phyloP scores from a whole-genome alignment of 1,140 invertebrate genomes.

The Onthophagus taurus region DNA sequence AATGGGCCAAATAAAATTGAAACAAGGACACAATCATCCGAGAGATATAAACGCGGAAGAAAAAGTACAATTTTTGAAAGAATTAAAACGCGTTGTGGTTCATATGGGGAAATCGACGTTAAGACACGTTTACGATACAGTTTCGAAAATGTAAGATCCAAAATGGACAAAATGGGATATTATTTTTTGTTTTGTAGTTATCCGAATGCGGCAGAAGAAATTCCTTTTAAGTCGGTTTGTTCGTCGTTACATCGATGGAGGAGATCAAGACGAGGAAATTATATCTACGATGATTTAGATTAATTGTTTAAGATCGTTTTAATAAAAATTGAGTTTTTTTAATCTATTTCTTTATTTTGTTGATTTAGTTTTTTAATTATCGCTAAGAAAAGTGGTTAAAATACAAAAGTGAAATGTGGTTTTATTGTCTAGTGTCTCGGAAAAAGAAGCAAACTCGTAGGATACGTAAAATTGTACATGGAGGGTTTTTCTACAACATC shows the following conservation, averaged over 20 bases:
- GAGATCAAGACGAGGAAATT: conserved; percentile 7
- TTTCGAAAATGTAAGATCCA: conserved; percentile 26
- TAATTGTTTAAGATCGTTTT: no score
- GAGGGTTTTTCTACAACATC: conserved; percentile 11
- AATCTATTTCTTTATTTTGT: no score
- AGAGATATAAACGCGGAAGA: conserved; percentile 25
- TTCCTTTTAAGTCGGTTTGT: conserved; percentile 23
- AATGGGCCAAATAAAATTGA: conserved; percentile 21
- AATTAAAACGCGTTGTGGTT: conserved; percentile 20
- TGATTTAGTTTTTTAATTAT: no score
- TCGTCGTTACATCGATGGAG: conserved; percentile 26
- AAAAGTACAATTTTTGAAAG: conserved; percentile 22
- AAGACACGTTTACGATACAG: conserved; percentile 28
- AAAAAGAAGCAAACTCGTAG: no score
- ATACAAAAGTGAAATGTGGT: no score
- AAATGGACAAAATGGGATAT: no score
- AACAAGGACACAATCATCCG: conserved; percentile 26
- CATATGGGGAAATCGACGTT: conserved; percentile 19
- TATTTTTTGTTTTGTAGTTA: conserved; percentile 19
- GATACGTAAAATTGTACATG: conserved; percentile 4
- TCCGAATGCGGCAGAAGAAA: conserved; percentile 22
- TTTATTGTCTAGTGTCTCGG: no score
- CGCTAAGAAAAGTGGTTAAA: no score
- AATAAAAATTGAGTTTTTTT: no score
- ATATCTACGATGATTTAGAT: not conserved